phyloP scores from a whole-genome alignment of 2,888 invertebrate genomes.

The Troides aeacus region DNA sequence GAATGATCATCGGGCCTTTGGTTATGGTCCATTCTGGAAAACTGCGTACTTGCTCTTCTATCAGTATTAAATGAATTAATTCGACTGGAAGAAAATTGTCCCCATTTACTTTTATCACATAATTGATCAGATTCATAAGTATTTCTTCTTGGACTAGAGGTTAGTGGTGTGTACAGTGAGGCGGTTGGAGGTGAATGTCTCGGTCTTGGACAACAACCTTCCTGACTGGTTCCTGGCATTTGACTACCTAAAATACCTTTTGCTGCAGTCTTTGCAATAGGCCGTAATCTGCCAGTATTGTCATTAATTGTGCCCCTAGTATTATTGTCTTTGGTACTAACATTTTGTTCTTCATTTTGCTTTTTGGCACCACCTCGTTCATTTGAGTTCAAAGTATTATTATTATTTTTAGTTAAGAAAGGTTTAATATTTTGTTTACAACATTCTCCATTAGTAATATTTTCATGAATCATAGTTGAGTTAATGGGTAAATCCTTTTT shows the following conservation, averaged over 20 bases:
- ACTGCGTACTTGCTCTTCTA: neutral
- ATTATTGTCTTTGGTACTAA: neutral
- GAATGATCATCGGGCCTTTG: slow-evolving; percentile 11
- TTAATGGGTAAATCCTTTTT: slow-evolving; percentile 35
- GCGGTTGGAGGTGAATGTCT: slow-evolving; percentile 5
- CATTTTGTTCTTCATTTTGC: neutral
- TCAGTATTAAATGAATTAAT: neutral
- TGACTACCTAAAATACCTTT: slow-evolving; percentile 38
- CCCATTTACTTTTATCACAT: slow-evolving; percentile 9
- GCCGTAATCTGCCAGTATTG: slow-evolving; percentile 3
- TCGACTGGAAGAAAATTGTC: neutral
- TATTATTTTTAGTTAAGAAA: neutral
- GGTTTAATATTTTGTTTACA: neutral
- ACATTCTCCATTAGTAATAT: neutral
- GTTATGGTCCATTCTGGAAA: slow-evolving; percentile 1
- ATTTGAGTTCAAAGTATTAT: neutral
- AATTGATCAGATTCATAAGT: slow-evolving; percentile 2
- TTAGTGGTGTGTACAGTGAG: slow-evolving; percentile 10
- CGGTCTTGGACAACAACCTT: neutral
- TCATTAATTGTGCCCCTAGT: neutral
- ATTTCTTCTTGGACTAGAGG: slow-evolving; percentile 9
- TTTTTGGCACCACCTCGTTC: slow-evolving; percentile 9
- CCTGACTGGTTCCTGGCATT: slow-evolving; percentile 38
- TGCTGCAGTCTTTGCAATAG: slow-evolving; percentile 28
- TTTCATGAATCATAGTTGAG: slow-evolving; percentile 26